Evolutionary conservation across 2,888 invertebrate species (phyloP), one percentile per base, ranked within the genome.

Genomic region (Craniophora ligustri): DNA sequence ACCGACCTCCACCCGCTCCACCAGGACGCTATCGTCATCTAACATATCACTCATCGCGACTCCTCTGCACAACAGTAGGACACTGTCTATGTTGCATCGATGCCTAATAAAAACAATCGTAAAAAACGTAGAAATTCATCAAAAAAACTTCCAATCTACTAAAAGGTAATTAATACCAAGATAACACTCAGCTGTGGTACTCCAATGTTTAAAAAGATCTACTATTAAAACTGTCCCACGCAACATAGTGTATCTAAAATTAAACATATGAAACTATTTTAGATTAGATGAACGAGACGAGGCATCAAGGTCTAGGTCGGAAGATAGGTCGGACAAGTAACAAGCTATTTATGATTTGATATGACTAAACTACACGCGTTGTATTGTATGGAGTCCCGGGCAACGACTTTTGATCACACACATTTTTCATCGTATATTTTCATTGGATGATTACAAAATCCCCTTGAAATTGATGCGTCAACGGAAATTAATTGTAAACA

Each of bases 271-370:
- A 38, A 40, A 57, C 60, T 66, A 61, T 67, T 68, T 64, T 44
- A 63, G 72, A 71, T 68, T 68, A 78, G 73, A 79, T 74, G 72
- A 68, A 73, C 50, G 71, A 75, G 72, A 78, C 76, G 73, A 71
- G 51, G 47, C 56, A 56, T 61, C 81, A 86, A 86, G 86, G 86
- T 85, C 86, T 84, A 81, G 84, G 85, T 81, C 75, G 66, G 53
- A 48, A 67, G 81, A 82, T 84, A 82, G 79, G 81, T 79, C 77
- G 67, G 62, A 61, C 63, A 21, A 36, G 49, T 32, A 57, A 49
- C 54, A 41, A 61, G 49, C 58, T 71, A 44, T 66, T 71, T 69
- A 61, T 74, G 67, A 61, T 58, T 56, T 28, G 46, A 45, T 44
- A 48, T 34, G 36, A 48, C 48, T 44, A 50, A 42, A 49, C 48